Base-by-base conservation (phyloP, 2,888 invertebrate species). In the Balanococcus diminutus region DNA sequence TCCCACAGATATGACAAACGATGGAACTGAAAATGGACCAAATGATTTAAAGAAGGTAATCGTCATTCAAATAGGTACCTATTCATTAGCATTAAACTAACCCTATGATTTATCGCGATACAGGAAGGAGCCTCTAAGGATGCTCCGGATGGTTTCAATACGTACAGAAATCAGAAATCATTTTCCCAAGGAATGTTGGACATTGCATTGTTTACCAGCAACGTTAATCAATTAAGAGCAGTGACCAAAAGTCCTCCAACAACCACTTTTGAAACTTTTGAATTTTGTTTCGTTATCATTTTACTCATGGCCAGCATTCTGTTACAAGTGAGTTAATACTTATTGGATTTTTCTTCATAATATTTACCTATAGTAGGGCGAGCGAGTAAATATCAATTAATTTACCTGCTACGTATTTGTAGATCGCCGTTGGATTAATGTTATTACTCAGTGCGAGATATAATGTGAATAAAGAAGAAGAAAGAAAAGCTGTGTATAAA, bases 171-270 rank as follows among this genome's bases (percentile, higher is more conserved):
- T 88, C 96, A 96, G 89, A 96, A 96, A 90, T 96, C 95, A 28
- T 90, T 96, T 42, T 96, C 96, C 0, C 96, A 96, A 89, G 96
- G 96, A 9, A 96, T 96, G 96, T 95, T 96, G 95, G 96, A 96
- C 89, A 91, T 96, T 88, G 96, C 96, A 0, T 90, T 96, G 39
- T 92, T 96, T 72, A 95, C 96, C 0, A 96, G 96, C 0, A 96
- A 96, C 90, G 96, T 96, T 1, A 96, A 96, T 91, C 96, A 96
- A 89, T 91, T 96, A 87, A 92, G 96, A 88, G 96, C 96, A 89
- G 94, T 96, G 31, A 89, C 96, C 85, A 95, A 95, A 89, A 93
- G 93, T 0, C 92, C 92, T 82, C 90, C 90, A n/a, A n/a, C n/a
- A n/a, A n/a, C n/a, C n/a, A n/a, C n/a, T n/a, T n/a, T n/a, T 2